Conservation (phyloP, 2,797 vertebrate species). For the Acanthis flammea region DNA sequence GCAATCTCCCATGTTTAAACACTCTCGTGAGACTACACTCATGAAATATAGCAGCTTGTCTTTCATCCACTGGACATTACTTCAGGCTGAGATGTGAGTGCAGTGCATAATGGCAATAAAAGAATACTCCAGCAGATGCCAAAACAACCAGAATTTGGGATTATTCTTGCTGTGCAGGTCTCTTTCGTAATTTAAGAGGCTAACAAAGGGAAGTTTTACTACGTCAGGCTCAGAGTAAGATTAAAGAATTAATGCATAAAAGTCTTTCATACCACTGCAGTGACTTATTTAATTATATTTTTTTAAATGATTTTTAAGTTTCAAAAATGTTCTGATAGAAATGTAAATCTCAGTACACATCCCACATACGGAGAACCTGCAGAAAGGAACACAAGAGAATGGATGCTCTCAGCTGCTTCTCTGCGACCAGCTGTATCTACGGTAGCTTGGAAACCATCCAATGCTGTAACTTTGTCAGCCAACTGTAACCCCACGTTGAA, state of each 20-base stretch:
- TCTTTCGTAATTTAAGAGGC: not conserved
- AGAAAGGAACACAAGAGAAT: not conserved
- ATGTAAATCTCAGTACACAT: not conserved
- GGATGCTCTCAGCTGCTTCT: conserved; percentile 45
- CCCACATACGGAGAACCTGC: not conserved
- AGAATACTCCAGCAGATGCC: not conserved
- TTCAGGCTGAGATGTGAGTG: not conserved
- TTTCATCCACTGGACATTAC: not conserved
- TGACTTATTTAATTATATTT: not conserved
- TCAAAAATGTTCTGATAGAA: not conserved
- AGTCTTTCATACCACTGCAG: not conserved
- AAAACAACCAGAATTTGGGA: not conserved
- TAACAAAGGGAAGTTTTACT: not conserved
- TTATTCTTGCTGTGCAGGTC: not conserved
- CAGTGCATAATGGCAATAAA: not conserved
- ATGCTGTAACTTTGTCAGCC: conserved; percentile 46
- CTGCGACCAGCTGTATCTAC: conserved; percentile 58
- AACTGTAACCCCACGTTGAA: conserved; percentile 56
- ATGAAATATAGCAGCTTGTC: not conserved
- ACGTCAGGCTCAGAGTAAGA: not conserved
- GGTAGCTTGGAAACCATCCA: conserved; percentile 71
- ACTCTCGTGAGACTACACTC: accelerated
- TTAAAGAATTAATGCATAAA: not conserved
- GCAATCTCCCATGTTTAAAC: not conserved
- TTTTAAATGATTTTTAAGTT: not conserved